Evolutionary conservation across 2,888 invertebrate species (phyloP), one percentile per base, ranked within the genome.

Genomic region (Drosophila monieri): DNA sequence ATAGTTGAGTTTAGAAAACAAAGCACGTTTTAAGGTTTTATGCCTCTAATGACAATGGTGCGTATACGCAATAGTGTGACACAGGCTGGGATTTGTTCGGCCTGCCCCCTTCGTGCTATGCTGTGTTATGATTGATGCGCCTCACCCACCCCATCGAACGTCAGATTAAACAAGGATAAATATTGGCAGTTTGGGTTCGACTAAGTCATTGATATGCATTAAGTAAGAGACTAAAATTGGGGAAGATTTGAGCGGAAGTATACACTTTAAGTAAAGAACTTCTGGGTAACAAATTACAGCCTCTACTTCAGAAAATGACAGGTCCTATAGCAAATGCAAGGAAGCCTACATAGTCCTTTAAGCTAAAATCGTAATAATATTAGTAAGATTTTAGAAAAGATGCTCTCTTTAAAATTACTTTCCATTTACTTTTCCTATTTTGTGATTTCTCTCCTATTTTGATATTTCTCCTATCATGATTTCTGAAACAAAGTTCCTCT

Each of bases 81-180:
- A 25, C 39, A 53, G 68, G 47, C 53, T 35, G 15, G 57, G 32
- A 60, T 67, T 48, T 65, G 62, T 64, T 56, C 21, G 41, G 23
- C 49, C 60, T 46, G 39, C 52, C 46, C 43, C 41, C 27, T 32
- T 41, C 37, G 32, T 46, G 49, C 64, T 47, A 21, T 23, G 49
- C 62, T 59, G 62, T 69, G 71, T 51, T 70, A 76, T 85, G 81
- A 83, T 85, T 85, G 85, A 83, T 81, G 83, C 60, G 44, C 44
- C 32, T 8, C n/a, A 12, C 37, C 30, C 37, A 39, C 52, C 62
- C 39, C 65, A 68, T 72, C 79, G 79, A 75, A 52, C 67, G 60
- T 52, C 56, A 53, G 64, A 65, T 70, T 66, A 61, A 79, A 76
- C 76, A 72, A 65, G 85, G 73, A 78, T 76, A 80, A 80, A 80